Base-by-base conservation (phyloP, 2,888 invertebrate species). In the Protula sp. region DNA sequence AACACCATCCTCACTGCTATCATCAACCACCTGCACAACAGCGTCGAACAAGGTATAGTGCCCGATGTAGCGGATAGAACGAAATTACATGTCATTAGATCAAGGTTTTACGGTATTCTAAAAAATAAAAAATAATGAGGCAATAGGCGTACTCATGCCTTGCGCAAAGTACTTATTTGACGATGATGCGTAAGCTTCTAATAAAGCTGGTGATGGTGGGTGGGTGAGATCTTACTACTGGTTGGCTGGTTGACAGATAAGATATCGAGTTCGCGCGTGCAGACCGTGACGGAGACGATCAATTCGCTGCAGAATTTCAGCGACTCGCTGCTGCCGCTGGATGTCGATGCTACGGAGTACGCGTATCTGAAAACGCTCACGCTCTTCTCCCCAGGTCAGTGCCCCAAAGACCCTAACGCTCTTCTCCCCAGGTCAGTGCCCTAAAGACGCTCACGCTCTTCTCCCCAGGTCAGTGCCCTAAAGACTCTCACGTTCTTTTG, bases 351-450 rank as follows among this genome's bases (percentile, higher is more conserved):
- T 69, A 85, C 88, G 61, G 95, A 95, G 79, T 92, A 89, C 80
- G 94, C 94, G 0, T 90, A 91, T 73, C 85, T 95, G 50, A 88
- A 93, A 72, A 88, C 92, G 1, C 86, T 94, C 47, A 86, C 89
- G 45, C 85, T 94, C 28, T 92, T 92, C 80, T 89, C 89, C 73
- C 87, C 90, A 55, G 90, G 91, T 87, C 78, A 79, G 79, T n/a
- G n/a, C n/a, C n/a, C 85, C 95, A 48, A 88, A 93, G 72, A 88
- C 92, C 1, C 86, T 94, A 45, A 86, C 89, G 45, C 85, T 94
- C 28, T 92, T 92, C 80, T 89, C 89, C 73, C 87, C 90, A 55
- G 90, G 91, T 87, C 78, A 79, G 79, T n/a, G n/a, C n/a, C n/a
- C 85, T 95, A 48, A 88, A 93, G 72, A 88, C 92, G 1, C 86